phyloP scores from a whole-genome alignment of 1,140 invertebrate genomes.

The Drosophila repletoides region DNA sequence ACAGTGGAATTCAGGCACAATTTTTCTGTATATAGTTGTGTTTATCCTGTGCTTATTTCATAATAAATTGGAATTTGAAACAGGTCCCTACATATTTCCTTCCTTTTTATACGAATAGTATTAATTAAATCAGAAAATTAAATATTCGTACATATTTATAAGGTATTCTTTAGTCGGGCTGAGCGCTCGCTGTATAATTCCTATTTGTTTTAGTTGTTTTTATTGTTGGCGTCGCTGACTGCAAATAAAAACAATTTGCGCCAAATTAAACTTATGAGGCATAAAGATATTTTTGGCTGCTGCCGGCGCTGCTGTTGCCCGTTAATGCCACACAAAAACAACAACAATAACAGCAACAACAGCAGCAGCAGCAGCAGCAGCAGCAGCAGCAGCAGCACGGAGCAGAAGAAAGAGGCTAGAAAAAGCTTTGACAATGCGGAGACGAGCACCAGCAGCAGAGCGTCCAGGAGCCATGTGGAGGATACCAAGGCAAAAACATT shows the following conservation, averaged over 20 bases:
- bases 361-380: constrained; percentile 33
- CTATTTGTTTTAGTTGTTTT: constrained; percentile 42
- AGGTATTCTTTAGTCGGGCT: constrained; percentile 2
- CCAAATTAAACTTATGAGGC: constrained; percentile 80
- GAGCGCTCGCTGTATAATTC: background rate
- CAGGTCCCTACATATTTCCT: background rate
- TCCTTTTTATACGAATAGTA: background rate
- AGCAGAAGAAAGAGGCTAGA: background rate
- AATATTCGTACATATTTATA: background rate
- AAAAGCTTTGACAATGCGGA: constrained; percentile 61
- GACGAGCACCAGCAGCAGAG: constrained; percentile 54
- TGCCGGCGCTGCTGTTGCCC: constrained; percentile 25
- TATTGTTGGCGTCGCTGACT: constrained; percentile 64
- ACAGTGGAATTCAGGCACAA: too few species aligned
- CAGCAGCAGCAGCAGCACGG: constrained; percentile 32
- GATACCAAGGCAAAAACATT: constrained; percentile 43
- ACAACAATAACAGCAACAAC: constrained; percentile 37
- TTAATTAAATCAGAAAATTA: background rate
- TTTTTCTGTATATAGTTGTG: too few species aligned
- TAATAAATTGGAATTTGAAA: too few species aligned
- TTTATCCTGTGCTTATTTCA: too few species aligned
- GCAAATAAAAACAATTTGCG: constrained; percentile 80
- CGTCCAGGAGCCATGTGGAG: constrained; percentile 57
- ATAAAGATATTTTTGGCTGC: constrained; percentile 80
- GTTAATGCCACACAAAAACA: constrained; percentile 61